These are phyloP conservation scores for Brachyhypopomus occidentalis DNA, from an alignment of 2,113 vertebrate species.

Conservation along the genomic window DNA sequence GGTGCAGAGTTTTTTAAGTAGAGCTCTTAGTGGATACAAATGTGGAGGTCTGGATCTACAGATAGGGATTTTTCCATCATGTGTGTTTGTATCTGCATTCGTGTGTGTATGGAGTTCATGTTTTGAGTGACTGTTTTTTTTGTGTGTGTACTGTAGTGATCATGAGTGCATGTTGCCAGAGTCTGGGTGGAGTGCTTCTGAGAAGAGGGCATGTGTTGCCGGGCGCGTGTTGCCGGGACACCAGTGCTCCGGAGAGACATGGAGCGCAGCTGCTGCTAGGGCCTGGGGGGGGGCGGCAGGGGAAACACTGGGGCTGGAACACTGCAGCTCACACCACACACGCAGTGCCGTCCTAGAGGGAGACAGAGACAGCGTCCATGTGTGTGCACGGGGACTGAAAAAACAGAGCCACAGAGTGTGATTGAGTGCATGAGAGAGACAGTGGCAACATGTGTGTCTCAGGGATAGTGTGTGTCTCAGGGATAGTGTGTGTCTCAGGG, in stretches of 20 bases:
- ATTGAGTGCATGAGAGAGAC: neutral
- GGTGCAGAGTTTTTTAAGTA: neutral
- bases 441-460: neutral
- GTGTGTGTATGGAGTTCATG: slow-evolving; percentile 5
- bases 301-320: slow-evolving; percentile 29
- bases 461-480: neutral
- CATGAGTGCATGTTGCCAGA: neutral
- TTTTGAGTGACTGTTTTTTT: neutral
- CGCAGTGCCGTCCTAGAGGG: neutral
- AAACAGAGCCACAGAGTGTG: neutral
- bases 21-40: slow-evolving; percentile 25
- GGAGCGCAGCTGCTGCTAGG: neutral
- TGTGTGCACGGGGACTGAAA: neutral
- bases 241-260: neutral
- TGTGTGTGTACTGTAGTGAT: neutral
- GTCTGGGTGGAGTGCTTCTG: neutral
- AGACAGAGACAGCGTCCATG: neutral
- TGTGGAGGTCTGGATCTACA: slow-evolving; percentile 23
- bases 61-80: neutral
- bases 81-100: neutral
- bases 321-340: slow-evolving; percentile 17
- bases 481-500: neutral
- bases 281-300: neutral
- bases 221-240: slow-evolving; percentile 7
- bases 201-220: neutral